A percentile compares a stretch with the other conserved stretches of the same genome.
Evolutionary conservation across 1,140 invertebrate species (phyloP).

Genomic region (Archivesica marissinica): DNA sequence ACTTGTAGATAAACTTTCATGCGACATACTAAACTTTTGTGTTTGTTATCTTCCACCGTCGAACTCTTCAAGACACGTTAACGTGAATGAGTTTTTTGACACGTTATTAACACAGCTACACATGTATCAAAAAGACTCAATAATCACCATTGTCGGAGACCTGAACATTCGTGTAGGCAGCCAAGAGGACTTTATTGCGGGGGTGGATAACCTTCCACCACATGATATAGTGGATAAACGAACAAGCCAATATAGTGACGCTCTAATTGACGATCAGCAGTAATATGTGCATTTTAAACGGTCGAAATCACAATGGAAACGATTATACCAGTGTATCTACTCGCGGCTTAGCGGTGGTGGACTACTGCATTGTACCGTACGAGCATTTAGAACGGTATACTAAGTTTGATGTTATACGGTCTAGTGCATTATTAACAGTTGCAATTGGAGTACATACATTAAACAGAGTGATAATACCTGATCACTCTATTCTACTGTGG

Average conservation of each 20-base stretch:
- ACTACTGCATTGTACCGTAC: conserved; percentile 15
- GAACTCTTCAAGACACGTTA: neutral
- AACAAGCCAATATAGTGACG: neutral
- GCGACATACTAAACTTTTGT: neutral
- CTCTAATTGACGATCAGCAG: conserved; percentile 15
- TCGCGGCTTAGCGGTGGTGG: neutral
- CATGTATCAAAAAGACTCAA: neutral
- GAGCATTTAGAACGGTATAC: neutral
- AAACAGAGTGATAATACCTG: neutral
- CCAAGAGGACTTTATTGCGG: conserved; percentile 22
- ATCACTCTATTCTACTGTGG: conserved; percentile 36
- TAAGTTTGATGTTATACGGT: neutral
- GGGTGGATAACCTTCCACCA: conserved; percentile 4
- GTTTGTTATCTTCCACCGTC: neutral
- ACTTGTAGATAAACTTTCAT: neutral
- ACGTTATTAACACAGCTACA: neutral
- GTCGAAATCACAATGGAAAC: conserved; percentile 2
- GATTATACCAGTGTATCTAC: conserved; percentile 13
- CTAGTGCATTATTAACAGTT: neutral
- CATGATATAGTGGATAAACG: neutral
- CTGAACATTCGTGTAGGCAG: neutral
- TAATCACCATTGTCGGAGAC: neutral
- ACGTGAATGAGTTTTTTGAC: neutral
- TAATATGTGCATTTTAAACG: conserved; percentile 11
- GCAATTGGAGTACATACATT: neutral